Evolutionary conservation across 2,113 vertebrate genomes (phyloP).

Genomic region (Notechis scutatus): DNA sequence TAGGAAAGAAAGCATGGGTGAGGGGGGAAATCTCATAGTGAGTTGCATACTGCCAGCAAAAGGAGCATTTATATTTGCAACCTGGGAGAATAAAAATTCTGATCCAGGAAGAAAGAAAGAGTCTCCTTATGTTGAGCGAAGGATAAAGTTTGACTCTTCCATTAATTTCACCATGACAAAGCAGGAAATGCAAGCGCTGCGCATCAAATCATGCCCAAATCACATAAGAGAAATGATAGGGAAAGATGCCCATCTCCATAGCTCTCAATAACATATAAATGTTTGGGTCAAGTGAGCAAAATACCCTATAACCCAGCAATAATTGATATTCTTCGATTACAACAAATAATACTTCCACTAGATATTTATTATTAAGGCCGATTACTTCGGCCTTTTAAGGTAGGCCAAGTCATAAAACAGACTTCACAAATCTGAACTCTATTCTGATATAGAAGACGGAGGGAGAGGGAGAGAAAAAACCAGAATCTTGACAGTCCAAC

Average conservation of each 20-base stretch:
- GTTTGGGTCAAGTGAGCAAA: neutral
- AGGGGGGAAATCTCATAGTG: no score
- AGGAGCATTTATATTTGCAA: neutral
- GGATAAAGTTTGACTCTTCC: no score
- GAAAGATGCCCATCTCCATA: neutral
- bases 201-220: neutral
- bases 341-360: neutral
- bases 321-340: neutral
- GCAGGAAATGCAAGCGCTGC: neutral
- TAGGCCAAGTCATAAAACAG: neutral
- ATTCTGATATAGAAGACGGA: neutral
- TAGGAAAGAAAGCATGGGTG: no score
- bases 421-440: neutral
- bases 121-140: neutral
- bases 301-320: neutral
- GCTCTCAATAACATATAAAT: neutral
- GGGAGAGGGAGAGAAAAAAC: no score
- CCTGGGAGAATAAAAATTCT: neutral
- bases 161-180: neutral
- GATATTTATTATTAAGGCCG: neutral
- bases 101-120: neutral
- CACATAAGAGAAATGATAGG: neutral
- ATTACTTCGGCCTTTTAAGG: neutral
- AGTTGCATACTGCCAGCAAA: neutral
- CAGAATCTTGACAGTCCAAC: neutral